Percentiles rank a stretch among this genome's conserved stretches.
These are phyloP conservation scores for Spongia lamella DNA, from an alignment of 37 sponge, comb jelly and placozoan genomes.

Conservation along the genomic window DNA sequence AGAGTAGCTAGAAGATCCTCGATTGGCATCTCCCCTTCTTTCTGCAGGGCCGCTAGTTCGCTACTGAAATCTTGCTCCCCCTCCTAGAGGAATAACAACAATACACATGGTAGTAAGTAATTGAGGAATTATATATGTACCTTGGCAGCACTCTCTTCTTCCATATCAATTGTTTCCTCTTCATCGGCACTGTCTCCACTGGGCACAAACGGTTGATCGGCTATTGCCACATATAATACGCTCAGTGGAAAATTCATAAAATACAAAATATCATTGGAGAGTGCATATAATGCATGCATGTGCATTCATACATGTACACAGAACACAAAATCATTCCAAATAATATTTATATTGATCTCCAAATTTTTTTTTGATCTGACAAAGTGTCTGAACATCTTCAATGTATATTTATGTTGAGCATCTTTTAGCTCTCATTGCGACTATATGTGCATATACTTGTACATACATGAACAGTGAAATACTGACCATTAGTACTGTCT, in stretches of 20 bases:
- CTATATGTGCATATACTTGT: too few relatives aligned
- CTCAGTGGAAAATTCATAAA: neutral
- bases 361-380: too few relatives aligned
- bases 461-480: too few relatives aligned
- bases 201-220: slow-evolving; percentile 21
- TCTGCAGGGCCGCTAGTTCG: slow-evolving; percentile 74
- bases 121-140: neutral
- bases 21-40: slow-evolving; percentile 84
- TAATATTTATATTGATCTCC: too few relatives aligned
- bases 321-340: too few relatives aligned
- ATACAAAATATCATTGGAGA: neutral
- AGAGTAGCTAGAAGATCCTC: slow-evolving; percentile 79
- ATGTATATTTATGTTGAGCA: too few relatives aligned
- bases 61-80: slow-evolving; percentile 47
- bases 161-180: slow-evolving; percentile 85
- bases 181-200: slow-evolving; percentile 71
- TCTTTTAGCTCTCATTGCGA: too few relatives aligned
- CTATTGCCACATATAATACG: neutral
- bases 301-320: neutral
- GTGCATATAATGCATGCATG: neutral
- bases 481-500: neutral
- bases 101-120: too few relatives aligned
- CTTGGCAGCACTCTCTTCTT: slow-evolving; percentile 46
- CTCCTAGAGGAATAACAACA: slow-evolving; percentile 32
- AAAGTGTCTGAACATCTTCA: too few relatives aligned